Base-by-base conservation (phyloP, 2,113 vertebrate genomes). In the Pteronura brasiliensis region DNA sequence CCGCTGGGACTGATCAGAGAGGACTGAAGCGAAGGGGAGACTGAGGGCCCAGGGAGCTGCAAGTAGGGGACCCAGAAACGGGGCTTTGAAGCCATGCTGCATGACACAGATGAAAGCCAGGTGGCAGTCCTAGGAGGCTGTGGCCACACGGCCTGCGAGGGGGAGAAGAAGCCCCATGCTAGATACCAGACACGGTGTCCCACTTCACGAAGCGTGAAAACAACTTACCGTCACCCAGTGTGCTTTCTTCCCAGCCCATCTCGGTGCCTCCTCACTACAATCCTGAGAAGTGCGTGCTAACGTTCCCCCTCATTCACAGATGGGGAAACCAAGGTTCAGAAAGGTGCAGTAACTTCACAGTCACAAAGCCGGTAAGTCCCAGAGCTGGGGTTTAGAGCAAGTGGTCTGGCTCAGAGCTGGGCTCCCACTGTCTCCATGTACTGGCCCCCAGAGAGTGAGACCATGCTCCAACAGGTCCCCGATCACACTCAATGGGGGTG, bases 311-410 rank as follows among this genome's bases (percentile, higher is more conserved):
- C 67, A 83, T 96, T 82, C 49, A 67, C 97, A 98, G 96, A 98
- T 97, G 95, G 87, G 67, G 93, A 96, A 67, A 92, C 69, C n/a
- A 69, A 97, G 88, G 44, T 55, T 81, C 52, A 4, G 55, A 89
- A 91, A 88, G 67, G 61, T 57, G 88, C 95, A 92, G 71, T 96
- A 90, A 96, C 59, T 57, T 90, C 96, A 91, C 65, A 49, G 63
- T 83, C 88, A 79, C 92, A 10, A 36, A 93, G 61, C 82, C 39
- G 90, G 96, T 97, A 92, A 97, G 96, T 96, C 55, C 21, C 1
- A 0, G 74, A 44, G 13, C 42, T 2, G 1, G 65, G 77, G 25
- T 36, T 67, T 79, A 88, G 55, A 72, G 34, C n/a, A 36, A 42
- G 47, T 44, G 74, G 67, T 74, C 52, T 61, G 42, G 17, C 36